These are phyloP conservation scores for Macrophya annulata DNA, from an alignment of 2,888 invertebrate species.

Conservation along the genomic window DNA sequence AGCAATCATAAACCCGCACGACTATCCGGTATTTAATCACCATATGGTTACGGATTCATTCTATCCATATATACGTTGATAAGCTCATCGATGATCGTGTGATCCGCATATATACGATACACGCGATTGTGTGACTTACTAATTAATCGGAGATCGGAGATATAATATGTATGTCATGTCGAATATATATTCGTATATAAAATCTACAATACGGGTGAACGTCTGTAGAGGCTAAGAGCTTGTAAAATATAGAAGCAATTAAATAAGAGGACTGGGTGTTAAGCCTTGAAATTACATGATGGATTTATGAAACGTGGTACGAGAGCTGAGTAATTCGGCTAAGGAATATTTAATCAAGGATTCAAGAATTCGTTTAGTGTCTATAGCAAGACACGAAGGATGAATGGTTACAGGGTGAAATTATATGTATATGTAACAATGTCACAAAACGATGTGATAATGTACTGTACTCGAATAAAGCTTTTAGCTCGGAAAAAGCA, in stretches of 20 bases:
- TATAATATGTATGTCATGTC: neutral
- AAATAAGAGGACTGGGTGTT: neutral
- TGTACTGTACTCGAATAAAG: conserved; percentile 16
- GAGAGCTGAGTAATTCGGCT: conserved; percentile 19
- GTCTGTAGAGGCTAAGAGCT: neutral
- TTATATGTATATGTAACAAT: conserved; percentile 1
- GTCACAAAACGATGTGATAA: neutral
- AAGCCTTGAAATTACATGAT: neutral
- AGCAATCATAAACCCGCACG: neutral
- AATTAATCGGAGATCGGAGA: neutral
- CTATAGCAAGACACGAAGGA: neutral
- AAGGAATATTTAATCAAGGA: conserved; percentile 17
- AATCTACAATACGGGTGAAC: neutral
- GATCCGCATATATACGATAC: neutral
- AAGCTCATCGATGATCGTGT: conserved; percentile 28
- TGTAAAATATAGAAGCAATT: neutral
- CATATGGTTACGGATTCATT: neutral
- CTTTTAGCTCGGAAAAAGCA: conserved; percentile 16
- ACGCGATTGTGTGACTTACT: neutral
- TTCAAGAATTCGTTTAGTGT: neutral
- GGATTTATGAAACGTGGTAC: neutral
- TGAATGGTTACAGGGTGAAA: neutral
- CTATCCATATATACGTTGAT: neutral
- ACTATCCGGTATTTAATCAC: neutral
- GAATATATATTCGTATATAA: neutral